A percentile compares a stretch with the other conserved stretches of the same genome.
These are phyloP conservation scores for Cosmia pyralina DNA, from an alignment of 2,888 invertebrate genomes.

Conservation along the genomic window DNA sequence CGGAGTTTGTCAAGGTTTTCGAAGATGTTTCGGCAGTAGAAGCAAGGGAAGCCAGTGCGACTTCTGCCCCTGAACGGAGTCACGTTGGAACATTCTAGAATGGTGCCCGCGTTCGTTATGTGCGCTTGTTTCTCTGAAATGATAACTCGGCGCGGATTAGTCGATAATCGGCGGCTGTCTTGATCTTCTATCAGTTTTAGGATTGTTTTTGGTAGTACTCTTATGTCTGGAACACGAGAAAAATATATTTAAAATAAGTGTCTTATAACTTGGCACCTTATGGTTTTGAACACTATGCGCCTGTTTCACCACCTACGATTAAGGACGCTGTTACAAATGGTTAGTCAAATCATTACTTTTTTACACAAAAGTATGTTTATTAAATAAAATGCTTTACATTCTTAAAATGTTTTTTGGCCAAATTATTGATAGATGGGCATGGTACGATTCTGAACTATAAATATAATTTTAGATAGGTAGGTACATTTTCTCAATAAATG, in stretches of 20 bases:
- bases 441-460: too few species aligned
- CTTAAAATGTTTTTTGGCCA: too few species aligned
- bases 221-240: slow-evolving; percentile 70
- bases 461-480: too few species aligned
- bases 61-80: slow-evolving; percentile 81
- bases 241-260: background rate
- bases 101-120: slow-evolving; percentile 73
- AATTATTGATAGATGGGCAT: too few species aligned
- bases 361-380: too few species aligned
- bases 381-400: too few species aligned
- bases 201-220: slow-evolving; percentile 71
- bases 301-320: too few species aligned
- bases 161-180: slow-evolving; percentile 20
- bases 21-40: slow-evolving; percentile 79
- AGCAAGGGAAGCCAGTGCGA: slow-evolving; percentile 80
- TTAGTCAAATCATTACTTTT: too few species aligned
- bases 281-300: too few species aligned
- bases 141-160: slow-evolving; percentile 51
- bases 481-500: too few species aligned
- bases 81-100: slow-evolving; percentile 78
- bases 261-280: too few species aligned
- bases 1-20: slow-evolving; percentile 74
- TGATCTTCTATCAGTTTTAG: slow-evolving; percentile 65
- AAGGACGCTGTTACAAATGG: too few species aligned
- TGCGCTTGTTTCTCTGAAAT: slow-evolving; percentile 80